Evolutionary conservation across 1,140 invertebrate species (phyloP), one percentile per base, ranked within the genome.

Genomic region (Drosophila ohnishii): DNA sequence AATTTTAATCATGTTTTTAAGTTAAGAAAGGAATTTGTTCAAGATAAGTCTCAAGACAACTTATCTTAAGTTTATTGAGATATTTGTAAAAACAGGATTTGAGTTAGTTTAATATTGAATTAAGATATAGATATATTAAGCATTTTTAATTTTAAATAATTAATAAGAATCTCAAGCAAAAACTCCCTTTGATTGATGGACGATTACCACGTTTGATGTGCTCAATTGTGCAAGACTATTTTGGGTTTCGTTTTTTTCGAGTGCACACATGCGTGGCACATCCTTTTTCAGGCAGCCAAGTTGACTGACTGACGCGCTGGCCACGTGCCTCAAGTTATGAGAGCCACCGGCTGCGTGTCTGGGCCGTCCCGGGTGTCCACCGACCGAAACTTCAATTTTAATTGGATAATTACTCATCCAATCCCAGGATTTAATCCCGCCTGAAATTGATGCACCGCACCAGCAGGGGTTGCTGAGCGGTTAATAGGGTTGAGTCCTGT

Each of bases 401-500:
- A 84, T 88, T 88, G 80, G 73, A 84, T 88, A 87, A 87, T 87
- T 87, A 88, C 85, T 84, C 63, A 84, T 70, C 62, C 70, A 89
- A 66, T 89, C 55, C 61, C 64, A 60, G 57, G 77, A 57, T 88
- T 88, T 44, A 78, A 80, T 84, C 70, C 74, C 47, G 64, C 47
- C 62, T 75, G 82, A 75, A 74, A 69, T 81, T 34, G 69, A 73
- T 72, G 75, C 72, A 62, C 64, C 35, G 48, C 62, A 37, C 40
- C 13, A 37, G 2, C 34, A 25, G 51, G 51, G 51, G 51, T 55
- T 22, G 32, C 51, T 53, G 16, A 55, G 44, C 48, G 45, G 47
- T 40, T 50, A 58, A 58, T 32, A 25, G 35, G 70, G 51, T 19
- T 45, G 16, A 34, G 51, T 53, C 10, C 59, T 19, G 16, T 14